Conservation (phyloP, 2,888 invertebrate species). For the Ceraclea dissimilis region DNA sequence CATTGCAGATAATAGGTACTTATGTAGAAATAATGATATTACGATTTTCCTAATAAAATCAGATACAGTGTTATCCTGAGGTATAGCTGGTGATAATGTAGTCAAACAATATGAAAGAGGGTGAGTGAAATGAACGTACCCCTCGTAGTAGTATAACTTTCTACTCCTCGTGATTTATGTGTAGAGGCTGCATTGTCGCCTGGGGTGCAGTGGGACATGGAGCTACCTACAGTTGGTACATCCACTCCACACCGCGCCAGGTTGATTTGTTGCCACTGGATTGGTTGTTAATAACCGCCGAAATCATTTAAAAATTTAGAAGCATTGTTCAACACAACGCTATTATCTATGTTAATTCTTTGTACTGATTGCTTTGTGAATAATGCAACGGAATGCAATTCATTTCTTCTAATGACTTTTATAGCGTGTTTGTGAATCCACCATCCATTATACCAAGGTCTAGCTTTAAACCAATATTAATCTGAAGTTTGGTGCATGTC, state of each 20-base stretch:
- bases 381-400: too few relatives aligned
- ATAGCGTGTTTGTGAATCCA: too few relatives aligned
- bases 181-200: not conserved
- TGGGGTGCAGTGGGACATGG: not conserved
- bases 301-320: not conserved
- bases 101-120: not conserved
- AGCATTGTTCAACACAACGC: not conserved
- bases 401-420: too few relatives aligned
- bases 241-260: not conserved
- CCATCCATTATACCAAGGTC: too few relatives aligned
- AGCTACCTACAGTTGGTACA: not conserved
- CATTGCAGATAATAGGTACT: too few relatives aligned
- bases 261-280: not conserved
- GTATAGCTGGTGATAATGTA: not conserved
- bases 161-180: not conserved
- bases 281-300: constrained; percentile 3
- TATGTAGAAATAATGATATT: too few relatives aligned
- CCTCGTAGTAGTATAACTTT: not conserved
- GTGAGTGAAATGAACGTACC: not conserved
- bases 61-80: not conserved
- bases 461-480: too few relatives aligned
- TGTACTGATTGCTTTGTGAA: too few relatives aligned
- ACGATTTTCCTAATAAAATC: too few relatives aligned
- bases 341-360: too few relatives aligned
- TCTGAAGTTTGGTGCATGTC: too few relatives aligned